A percentile compares a stretch with the other conserved stretches of the same genome.
Conservation (phyloP, 2,113 vertebrate species). For the Cyanistes caeruleus region DNA sequence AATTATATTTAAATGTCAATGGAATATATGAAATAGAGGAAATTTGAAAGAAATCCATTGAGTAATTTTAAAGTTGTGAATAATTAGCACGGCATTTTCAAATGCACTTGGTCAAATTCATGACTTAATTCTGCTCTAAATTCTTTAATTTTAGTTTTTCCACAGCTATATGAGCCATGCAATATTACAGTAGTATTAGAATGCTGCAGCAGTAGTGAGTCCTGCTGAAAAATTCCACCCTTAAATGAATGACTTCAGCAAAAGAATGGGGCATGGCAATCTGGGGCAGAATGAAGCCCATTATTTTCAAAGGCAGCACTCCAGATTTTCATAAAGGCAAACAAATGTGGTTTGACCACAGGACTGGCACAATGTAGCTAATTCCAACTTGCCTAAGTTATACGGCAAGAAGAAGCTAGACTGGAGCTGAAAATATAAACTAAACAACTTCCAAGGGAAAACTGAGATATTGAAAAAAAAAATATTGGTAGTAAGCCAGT, state of each 20-base stretch:
- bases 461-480: background rate
- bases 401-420: background rate
- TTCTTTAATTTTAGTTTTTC: background rate
- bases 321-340: background rate
- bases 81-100: constrained; percentile 31
- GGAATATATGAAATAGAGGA: background rate
- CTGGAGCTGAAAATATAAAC: background rate
- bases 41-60: background rate
- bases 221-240: background rate
- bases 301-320: background rate
- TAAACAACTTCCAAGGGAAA: background rate
- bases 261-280: background rate
- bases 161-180: background rate
- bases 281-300: background rate
- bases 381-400: background rate
- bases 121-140: constrained; percentile 28
- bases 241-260: background rate
- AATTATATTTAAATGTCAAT: constrained; percentile 57
- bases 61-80: constrained; percentile 32
- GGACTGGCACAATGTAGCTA: background rate
- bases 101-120: background rate
- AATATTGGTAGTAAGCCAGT: background rate
- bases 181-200: background rate
- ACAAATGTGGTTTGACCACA: background rate
- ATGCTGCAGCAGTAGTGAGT: background rate